Conservation (phyloP, 2,888 invertebrate species). For the Isoperla grammatica region DNA sequence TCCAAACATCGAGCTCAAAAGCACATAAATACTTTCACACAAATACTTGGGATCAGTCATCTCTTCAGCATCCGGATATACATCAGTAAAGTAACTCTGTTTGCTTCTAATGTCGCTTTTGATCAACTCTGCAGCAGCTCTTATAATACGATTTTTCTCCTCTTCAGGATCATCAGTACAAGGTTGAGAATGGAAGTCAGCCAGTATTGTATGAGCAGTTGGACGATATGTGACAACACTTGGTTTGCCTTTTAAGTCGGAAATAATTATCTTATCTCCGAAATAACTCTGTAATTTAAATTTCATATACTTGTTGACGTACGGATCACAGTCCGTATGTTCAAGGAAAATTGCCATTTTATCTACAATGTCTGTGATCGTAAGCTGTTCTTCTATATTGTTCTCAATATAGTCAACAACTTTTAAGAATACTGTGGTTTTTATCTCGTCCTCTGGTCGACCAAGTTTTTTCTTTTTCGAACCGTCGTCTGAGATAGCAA, state of each 20-base stretch:
- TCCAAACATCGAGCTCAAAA: neutral
- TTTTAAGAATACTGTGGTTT: neutral
- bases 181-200: neutral
- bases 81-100: neutral
- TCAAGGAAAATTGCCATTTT: conserved; percentile 8
- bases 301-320: conserved; percentile 4
- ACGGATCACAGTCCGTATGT: neutral
- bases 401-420: neutral
- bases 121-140: neutral
- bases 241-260: conserved; percentile 4
- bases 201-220: conserved; percentile 9
- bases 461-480: neutral
- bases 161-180: conserved; percentile 1
- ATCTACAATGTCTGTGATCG: neutral
- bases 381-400: conserved; percentile 9
- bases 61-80: conserved; percentile 7
- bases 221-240: conserved; percentile 3
- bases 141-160: neutral
- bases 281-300: neutral
- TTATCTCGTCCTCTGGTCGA: neutral
- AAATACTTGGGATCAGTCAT: neutral
- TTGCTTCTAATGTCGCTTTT: neutral
- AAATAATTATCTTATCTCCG: conserved; percentile 5
- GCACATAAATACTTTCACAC: conserved; percentile 1
- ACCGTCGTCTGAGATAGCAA: too few species aligned